phyloP scores from a whole-genome alignment of 2,888 invertebrate species.

The Conistra vaccinii region DNA sequence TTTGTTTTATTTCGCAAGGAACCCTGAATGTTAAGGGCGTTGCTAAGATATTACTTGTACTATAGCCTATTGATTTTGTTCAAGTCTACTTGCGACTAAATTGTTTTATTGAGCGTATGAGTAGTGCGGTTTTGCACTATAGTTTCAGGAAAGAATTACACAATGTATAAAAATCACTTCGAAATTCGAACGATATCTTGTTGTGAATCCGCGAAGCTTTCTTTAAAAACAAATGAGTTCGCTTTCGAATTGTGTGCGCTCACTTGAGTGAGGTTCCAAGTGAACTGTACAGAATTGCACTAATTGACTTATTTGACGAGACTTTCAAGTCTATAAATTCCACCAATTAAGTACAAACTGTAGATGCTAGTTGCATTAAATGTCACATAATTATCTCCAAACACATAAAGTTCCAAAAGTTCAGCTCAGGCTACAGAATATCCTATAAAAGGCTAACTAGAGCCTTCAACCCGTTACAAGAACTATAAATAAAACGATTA shows the following conservation, averaged over 20 bases:
- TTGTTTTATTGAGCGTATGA: constrained; percentile 3
- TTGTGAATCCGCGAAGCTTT: not conserved
- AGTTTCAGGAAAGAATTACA: not conserved
- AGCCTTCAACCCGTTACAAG: not conserved
- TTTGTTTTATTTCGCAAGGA: constrained; percentile 71
- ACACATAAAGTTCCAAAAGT: not conserved
- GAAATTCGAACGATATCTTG: not conserved
- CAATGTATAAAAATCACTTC: not conserved
- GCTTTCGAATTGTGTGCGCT: not conserved
- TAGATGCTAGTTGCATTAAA: not conserved
- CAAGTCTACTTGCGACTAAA: not conserved
- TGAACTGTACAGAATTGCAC: not conserved
- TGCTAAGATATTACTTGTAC: constrained; percentile 37
- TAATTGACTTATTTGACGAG: not conserved
- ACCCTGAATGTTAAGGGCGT: constrained; percentile 56
- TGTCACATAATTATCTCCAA: not conserved
- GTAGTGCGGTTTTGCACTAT: not conserved
- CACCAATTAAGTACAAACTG: not conserved
- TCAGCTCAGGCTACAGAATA: not conserved
- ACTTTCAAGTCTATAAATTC: not conserved
- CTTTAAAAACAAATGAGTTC: constrained; percentile 7
- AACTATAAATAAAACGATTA: not conserved
- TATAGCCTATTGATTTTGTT: constrained; percentile 48
- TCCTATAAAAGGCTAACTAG: not conserved
- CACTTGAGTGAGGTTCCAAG: not conserved